phyloP scores from a whole-genome alignment of 2,113 vertebrate species.

The Deroptyus accipitrinus region DNA sequence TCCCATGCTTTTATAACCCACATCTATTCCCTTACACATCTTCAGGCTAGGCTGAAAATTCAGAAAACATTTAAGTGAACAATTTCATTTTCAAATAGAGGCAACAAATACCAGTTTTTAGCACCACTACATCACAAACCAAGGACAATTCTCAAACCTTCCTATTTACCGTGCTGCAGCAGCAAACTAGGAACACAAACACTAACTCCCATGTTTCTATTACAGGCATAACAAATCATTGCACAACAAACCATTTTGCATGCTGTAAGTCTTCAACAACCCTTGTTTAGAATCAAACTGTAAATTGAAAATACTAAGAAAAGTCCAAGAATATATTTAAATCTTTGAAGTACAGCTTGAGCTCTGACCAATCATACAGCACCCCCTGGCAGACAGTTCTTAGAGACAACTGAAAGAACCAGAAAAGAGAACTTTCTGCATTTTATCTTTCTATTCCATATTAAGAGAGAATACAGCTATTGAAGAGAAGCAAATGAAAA shows the following conservation, averaged over 20 bases:
- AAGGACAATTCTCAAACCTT: not conserved
- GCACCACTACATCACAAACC: not conserved
- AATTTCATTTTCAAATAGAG: not conserved
- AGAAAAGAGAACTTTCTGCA: not conserved
- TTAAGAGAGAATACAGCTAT: not conserved
- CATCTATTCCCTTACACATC: not conserved
- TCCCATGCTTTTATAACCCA: not conserved
- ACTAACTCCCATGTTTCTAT: not conserved
- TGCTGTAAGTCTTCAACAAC: not conserved
- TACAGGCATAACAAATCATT: not conserved
- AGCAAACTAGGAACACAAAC: not conserved
- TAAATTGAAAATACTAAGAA: not conserved
- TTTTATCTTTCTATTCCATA: conserved; percentile 10
- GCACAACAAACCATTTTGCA: not conserved
- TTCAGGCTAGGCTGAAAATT: not conserved
- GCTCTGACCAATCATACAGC: conserved; percentile 41
- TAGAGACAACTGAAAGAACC: not conserved
- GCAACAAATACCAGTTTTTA: not conserved
- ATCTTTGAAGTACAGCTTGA: not conserved
- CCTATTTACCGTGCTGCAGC: not conserved
- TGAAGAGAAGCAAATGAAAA: not conserved
- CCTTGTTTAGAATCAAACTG: not conserved
- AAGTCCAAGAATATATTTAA: not conserved
- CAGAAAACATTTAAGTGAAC: not conserved
- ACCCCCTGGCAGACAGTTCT: conserved; percentile 61